Base-by-base conservation (phyloP, 1,140 invertebrate species). In the Camponotus floridanus region DNA sequence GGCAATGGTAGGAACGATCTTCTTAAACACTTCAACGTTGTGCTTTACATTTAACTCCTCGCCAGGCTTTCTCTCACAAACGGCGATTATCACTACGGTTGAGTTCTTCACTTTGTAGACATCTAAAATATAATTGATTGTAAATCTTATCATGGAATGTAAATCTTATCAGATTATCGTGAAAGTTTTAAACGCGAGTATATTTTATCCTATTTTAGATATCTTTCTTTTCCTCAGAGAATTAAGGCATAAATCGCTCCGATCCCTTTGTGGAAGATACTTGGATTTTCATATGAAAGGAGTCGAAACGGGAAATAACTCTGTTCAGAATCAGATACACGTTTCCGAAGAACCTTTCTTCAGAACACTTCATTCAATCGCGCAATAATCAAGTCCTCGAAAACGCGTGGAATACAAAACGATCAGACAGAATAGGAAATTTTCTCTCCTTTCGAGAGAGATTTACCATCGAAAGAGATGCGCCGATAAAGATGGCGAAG, bases 1-100 rank as follows among this genome's bases (percentile, higher is more conserved):
- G 0, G 96, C 95, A 5, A 97, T 91, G 73, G 95, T 90, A 48
- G 96, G 96, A 85, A 97, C 94, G 85, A 97, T 95, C 71, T 94
- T 95, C 91, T 96, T 96, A 89, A 96, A 96, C 71, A 96, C 96
- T 68, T 96, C 95, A 6, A 96, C 93, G 90, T 97, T 97, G 65
- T 95, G 93, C 81, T 95, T 95, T 13, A 97, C 95, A 67, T 92
- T 90, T 13, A 91, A 80, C 7, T 67, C 70, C 68, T 93, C 90
- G 0, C 81, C 85, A 2, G 88, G 62, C 64, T 61, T 70, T 42
- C 80, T 85, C 42, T 93, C 91, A 15, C 87, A 86, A 51, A 92
- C 87, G 13, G 91, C 87, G 74, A 94, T 93, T 74, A 94, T 88
- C 70, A 94, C 91, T 55, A 94, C 92, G 8, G 91, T 85, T 8